Percentiles rank a stretch among this genome's conserved stretches.
These are phyloP conservation scores for Globodera rostochiensis DNA, from an alignment of 1,140 invertebrate species.

Conservation along the genomic window DNA sequence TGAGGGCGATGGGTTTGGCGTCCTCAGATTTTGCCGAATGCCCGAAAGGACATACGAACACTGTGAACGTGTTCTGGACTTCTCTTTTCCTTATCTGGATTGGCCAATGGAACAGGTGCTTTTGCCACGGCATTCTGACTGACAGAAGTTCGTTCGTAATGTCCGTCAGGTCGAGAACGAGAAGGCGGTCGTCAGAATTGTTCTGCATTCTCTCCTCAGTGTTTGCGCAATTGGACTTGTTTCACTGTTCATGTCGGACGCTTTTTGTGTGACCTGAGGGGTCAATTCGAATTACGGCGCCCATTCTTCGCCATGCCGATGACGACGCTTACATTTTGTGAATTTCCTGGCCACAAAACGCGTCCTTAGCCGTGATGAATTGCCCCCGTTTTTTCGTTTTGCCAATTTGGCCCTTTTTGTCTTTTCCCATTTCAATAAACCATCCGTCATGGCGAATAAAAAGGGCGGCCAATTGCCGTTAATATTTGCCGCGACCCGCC, in stretches of 20 bases:
- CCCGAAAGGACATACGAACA: constrained; percentile 34
- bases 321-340: not conserved
- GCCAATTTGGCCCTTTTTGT: constrained; percentile 10
- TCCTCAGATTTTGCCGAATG: constrained; percentile 33
- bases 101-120: constrained; percentile 41
- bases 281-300: constrained; percentile 1
- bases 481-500: too few species aligned
- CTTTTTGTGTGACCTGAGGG: constrained; percentile 18
- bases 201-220: constrained; percentile 24
- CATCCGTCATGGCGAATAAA: constrained; percentile 8
- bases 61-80: constrained; percentile 43
- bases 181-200: constrained; percentile 32
- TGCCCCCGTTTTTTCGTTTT: not conserved
- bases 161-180: constrained; percentile 32
- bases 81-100: constrained; percentile 43
- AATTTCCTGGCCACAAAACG: not conserved
- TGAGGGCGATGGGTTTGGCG: not conserved
- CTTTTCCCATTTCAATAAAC: not conserved
- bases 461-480: not conserved
- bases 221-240: constrained; percentile 15
- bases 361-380: not conserved
- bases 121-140: not conserved
- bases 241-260: constrained; percentile 25
- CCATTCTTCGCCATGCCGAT: constrained; percentile 4
- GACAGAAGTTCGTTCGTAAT: not conserved